Evolutionary conservation across 2,797 vertebrate genomes (phyloP).

Genomic region (Hirundo rustica): DNA sequence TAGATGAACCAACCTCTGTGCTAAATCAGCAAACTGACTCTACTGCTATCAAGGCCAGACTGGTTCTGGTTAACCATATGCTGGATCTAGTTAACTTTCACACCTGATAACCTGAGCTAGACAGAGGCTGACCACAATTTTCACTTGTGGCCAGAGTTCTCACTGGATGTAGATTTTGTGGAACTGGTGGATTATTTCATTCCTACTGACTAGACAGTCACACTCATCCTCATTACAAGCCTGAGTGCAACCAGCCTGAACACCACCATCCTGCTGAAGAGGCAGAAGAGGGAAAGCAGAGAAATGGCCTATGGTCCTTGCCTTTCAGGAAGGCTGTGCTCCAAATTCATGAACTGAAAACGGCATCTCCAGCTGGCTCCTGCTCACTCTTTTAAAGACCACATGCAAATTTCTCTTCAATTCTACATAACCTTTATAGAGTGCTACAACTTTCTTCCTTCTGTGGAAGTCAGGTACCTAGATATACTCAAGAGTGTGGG

Average conservation of each 20-base stretch:
- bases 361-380: rapidly evolving
- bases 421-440: not conserved
- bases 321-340: not conserved
- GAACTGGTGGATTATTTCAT: not conserved
- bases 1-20: not conserved
- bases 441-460: not conserved
- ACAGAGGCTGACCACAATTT: not conserved
- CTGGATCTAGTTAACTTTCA: not conserved
- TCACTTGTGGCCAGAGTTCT: not conserved
- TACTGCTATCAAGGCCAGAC: not conserved
- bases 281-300: not conserved
- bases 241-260: not conserved
- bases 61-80: not conserved
- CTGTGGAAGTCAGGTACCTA: not conserved
- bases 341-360: not conserved
- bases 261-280: not conserved
- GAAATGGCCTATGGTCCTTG: not conserved
- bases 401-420: not conserved
- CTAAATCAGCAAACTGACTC: not conserved
- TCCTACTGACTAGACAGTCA: not conserved
- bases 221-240: not conserved
- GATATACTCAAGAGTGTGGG: not conserved
- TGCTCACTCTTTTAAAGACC: not conserved
- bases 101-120: not conserved
- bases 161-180: not conserved